A percentile compares a stretch with the other conserved stretches of the same genome.
Conservation (phyloP, 2,797 vertebrate species). For the Pipistrellus pygmaeus region DNA sequence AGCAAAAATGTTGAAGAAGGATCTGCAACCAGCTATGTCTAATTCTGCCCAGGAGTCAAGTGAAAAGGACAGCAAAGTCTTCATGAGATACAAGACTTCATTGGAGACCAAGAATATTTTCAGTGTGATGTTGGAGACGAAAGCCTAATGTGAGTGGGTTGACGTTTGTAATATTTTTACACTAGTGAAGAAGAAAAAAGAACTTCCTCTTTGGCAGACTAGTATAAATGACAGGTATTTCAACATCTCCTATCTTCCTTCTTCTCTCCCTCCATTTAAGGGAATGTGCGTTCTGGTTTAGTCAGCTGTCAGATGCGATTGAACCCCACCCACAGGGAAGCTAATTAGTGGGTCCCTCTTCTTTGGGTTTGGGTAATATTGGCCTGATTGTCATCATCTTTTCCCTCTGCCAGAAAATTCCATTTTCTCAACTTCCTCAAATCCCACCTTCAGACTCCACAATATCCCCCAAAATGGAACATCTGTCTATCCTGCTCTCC, state of each 20-base stretch:
- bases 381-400: neutral
- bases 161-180: constrained; percentile 33
- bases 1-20: constrained; percentile 3
- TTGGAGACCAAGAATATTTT: neutral
- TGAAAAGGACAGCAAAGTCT: neutral
- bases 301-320: constrained; percentile 36
- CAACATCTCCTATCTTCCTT: constrained; percentile 51
- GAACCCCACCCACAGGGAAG: constrained; percentile 21
- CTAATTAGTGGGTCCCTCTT: constrained; percentile 29
- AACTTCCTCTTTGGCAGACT: constrained; percentile 61
- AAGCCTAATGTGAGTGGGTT: constrained; percentile 15
- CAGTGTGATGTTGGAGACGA: neutral
- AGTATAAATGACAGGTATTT: constrained; percentile 54
- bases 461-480: neutral
- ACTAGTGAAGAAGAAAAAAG: neutral
- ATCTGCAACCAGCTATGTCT: neutral
- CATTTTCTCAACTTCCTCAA: neutral
- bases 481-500: neutral
- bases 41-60: neutral
- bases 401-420: constrained; percentile 21
- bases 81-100: neutral
- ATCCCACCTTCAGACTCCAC: neutral
- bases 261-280: constrained; percentile 25
- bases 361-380: neutral
- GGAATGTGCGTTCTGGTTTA: constrained; percentile 10